Evolutionary conservation across 1,140 invertebrate genomes (phyloP), one percentile per base, ranked within the genome.

Genomic region (Heliconius melpomene): DNA sequence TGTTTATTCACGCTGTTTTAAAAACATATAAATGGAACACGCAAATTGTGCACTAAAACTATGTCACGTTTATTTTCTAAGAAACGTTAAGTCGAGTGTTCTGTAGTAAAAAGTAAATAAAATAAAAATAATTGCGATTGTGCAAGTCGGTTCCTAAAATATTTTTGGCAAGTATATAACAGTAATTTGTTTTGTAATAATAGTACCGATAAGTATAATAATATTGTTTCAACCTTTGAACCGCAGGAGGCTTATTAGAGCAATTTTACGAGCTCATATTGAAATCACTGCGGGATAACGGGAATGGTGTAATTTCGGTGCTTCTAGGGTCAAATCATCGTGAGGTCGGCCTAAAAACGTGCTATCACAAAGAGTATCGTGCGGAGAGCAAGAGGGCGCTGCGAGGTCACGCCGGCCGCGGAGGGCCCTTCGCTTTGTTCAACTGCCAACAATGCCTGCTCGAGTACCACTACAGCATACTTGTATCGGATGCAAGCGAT

Each of bases 401-500:
- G 84, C 89, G 89, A 91, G 91, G 92, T 91, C 91, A 88, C 90
- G 87, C 84, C 89, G 84, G 79, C 88, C 89, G 86, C 89, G 82
- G 82, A 91, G 90, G 72, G 89, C 91, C 83, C 91, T 92, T 87
- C 79, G 89, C 89, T 92, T 93, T 93, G 92, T 93, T 93, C 90
- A 84, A 88, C 88, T 88, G 87, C 88, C 89, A 92, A 93, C 92
- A 93, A 93, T 93, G 89, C 89, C 88, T 84, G 71, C 79, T 83
- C 79, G 83, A 91, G 89, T 79, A 84, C 83, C 86, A 85, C 85
- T 87, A 80, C 85, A 86, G 85, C 78, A 85, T 84, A 89, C 91
- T 93, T 92, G 86, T 87, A 91, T 90, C 88, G 84, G 90, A 91
- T 93, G 91, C 90, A 89, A 91, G 89, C 88, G 86, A 91, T 93